Percentiles rank a stretch among this genome's conserved stretches.
Evolutionary conservation across 2,888 invertebrate genomes (phyloP).

Genomic region (Ochropacha duplaris): DNA sequence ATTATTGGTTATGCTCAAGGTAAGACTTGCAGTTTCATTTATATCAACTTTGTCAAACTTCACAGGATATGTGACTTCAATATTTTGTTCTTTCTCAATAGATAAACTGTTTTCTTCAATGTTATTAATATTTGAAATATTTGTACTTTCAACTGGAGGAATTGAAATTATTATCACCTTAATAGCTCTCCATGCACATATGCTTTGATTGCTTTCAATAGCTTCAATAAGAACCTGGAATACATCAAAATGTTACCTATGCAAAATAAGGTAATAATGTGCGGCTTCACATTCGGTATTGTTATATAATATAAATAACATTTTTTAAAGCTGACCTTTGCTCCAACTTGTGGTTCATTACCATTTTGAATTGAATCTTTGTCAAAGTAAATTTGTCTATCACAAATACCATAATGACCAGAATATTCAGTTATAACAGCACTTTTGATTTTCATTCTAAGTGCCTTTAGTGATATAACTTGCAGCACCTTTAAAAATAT

Average conservation of each 20-base stretch:
- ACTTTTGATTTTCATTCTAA: constrained; percentile 80
- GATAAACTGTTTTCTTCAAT: constrained; percentile 46
- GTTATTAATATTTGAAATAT: constrained; percentile 15
- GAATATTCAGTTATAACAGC: constrained; percentile 76
- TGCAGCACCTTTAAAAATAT: constrained; percentile 73
- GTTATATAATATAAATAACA: background rate
- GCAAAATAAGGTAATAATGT: too few relatives aligned
- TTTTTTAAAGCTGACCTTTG: constrained; percentile 69
- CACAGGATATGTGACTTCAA: constrained; percentile 80
- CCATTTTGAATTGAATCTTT: constrained; percentile 79
- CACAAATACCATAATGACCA: constrained; percentile 80
- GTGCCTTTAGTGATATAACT: constrained; percentile 83
- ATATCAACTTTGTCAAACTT: constrained; percentile 72
- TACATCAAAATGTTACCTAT: constrained; percentile 2
- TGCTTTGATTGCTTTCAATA: constrained; percentile 88
- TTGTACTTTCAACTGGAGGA: constrained; percentile 41
- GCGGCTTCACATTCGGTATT: too few relatives aligned
- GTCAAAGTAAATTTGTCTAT: constrained; percentile 83
- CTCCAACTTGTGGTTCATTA: constrained; percentile 81
- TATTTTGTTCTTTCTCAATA: constrained; percentile 71
- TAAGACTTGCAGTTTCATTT: constrained; percentile 39
- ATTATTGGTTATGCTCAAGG: constrained; percentile 67
- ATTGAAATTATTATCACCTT: constrained; percentile 49
- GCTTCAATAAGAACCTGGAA: constrained; percentile 84
- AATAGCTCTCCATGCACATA: constrained; percentile 84